Evolutionary conservation across 2,888 invertebrate species (phyloP), one percentile per base, ranked within the genome.

Genomic region (Julus scandinavius): DNA sequence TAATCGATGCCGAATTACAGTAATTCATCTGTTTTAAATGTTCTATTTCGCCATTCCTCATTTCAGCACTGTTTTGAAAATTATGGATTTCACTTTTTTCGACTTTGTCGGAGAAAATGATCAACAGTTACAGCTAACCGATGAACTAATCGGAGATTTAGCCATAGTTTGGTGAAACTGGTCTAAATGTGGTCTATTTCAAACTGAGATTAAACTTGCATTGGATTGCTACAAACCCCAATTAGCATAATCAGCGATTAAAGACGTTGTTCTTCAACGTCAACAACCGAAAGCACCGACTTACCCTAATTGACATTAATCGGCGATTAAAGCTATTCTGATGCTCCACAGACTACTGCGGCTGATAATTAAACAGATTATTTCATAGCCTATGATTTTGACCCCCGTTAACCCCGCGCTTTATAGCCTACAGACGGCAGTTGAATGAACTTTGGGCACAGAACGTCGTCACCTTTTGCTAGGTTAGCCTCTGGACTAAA

Each of bases 331-430:
- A 15, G 58, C 58, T n/a, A 54, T n/a, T 58, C 5, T 58, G 58
- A 58, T 58, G 17, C 17, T 58, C 58, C 58, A 17, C 58, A 58
- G 58, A 58, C 58, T n/a, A 5, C 9, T 15, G 58, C n/a, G 58
- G 58, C n/a, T 58, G 58, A 17, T 58, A 58, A 58, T 58, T 58
- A 58, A 29, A 58, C 58, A 2, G 58, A 58, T 29, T 54, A 54
- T 54, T 54, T 54, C 54, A 54, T 54, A 54, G 54, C 54, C 58
- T n/a, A 58, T 45, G 45, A 58, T 58, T 58, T 58, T 58, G 58
- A 58, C 17, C 58, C 58, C n/a, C 2, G 58, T 58, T 58, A n/a
- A 58, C 58, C 58, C 58, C 58, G 17, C 58, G 58, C 58, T 58
- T 58, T n/a, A 58, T 54, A 17, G 54, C 54, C 54, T 0, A 45